phyloP scores from a whole-genome alignment of 2,113 vertebrate species.

The Azemiops feae region DNA sequence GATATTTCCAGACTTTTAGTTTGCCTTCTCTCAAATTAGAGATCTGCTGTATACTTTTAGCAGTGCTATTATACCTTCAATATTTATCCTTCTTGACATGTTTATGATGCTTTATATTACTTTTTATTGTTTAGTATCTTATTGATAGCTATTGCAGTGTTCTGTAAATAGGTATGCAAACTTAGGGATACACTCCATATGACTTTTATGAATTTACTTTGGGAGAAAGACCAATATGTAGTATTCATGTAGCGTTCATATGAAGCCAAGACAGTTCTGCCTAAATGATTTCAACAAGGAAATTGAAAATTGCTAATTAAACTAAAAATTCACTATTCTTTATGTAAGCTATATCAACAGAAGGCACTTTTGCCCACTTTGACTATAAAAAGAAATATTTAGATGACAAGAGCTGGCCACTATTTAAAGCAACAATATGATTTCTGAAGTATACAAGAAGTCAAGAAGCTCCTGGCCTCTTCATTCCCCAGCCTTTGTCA shows the following conservation, averaged over 20 bases:
- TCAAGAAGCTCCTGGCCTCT: background rate
- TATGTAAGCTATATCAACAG: background rate
- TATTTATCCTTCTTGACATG: background rate
- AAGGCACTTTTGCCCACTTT: background rate
- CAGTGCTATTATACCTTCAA: background rate
- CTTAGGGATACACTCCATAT: background rate
- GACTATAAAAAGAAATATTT: background rate
- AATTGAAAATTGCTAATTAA: background rate
- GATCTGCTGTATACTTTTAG: background rate
- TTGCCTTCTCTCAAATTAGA: background rate
- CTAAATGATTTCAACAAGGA: background rate
- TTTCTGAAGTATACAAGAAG: background rate
- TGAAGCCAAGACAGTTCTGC: background rate
- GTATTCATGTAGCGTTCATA: background rate
- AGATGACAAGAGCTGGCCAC: background rate
- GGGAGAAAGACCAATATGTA: background rate
- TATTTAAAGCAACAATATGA: background rate
- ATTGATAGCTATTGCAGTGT: background rate
- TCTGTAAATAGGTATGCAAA: background rate
- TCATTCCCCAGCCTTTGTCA: background rate
- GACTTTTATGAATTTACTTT: background rate
- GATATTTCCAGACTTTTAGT: background rate
- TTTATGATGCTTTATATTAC: background rate
- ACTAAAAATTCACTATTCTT: conserved; percentile 9
- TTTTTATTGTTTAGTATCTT: background rate